Conservation (phyloP, 2,888 invertebrate genomes). For the Fragum sueziense region DNA sequence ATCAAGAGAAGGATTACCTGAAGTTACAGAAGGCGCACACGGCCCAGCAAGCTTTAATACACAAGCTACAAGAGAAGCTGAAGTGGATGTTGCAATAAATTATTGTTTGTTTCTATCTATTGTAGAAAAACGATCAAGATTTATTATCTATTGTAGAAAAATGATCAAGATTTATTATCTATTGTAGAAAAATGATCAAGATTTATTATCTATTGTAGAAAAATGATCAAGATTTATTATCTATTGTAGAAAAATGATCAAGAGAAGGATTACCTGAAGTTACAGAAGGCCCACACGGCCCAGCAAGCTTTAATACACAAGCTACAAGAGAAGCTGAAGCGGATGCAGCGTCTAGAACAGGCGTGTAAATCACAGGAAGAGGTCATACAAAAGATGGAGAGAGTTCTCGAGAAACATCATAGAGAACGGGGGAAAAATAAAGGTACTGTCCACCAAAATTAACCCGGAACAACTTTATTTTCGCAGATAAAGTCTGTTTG, state of each 20-base stretch:
- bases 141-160: no score
- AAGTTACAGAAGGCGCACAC: constrained; percentile 73
- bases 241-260: constrained; percentile 78
- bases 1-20: constrained; percentile 76
- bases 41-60: constrained; percentile 74
- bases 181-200: no score
- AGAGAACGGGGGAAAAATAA: constrained; percentile 61
- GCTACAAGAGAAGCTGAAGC: constrained; percentile 76
- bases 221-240: no score
- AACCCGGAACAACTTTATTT: no score
- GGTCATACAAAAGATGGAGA: constrained; percentile 80
- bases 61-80: constrained; percentile 76
- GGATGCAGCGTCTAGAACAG: constrained; percentile 77
- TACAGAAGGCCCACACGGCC: constrained; percentile 73
- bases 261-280: constrained; percentile 74
- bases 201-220: no score
- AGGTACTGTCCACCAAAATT: constrained; percentile 40
- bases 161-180: no score
- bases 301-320: constrained; percentile 75
- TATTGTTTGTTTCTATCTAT: no score
- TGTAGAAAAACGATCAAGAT: no score
- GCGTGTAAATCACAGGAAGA: constrained; percentile 79
- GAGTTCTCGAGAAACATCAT: constrained; percentile 70
- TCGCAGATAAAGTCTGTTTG: no score
- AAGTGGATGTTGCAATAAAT: no score